Conservation (phyloP, 2,888 invertebrate species). For the Cheilosia vulpina region DNA sequence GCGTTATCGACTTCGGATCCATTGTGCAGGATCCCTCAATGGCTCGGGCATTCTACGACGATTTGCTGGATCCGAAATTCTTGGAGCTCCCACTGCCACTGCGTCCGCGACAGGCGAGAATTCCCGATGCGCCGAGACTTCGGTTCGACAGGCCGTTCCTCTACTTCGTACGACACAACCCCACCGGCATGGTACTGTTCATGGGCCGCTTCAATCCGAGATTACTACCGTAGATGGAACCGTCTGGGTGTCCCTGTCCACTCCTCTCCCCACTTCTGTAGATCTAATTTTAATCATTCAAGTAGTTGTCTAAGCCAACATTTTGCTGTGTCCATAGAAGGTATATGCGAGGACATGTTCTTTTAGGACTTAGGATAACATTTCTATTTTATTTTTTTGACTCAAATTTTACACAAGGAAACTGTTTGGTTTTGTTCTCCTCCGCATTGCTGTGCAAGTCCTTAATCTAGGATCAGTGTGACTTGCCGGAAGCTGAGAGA, state of each 20-base stretch:
- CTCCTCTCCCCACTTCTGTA: conserved; percentile 7
- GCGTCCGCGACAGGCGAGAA: conserved; percentile 88
- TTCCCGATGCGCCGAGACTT: conserved; percentile 89
- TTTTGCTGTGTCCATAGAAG: conserved; percentile 28
- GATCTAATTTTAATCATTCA: conserved; percentile 43
- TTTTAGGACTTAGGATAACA: conserved; percentile 38
- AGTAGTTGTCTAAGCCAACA: conserved; percentile 65
- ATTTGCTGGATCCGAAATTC: conserved; percentile 85
- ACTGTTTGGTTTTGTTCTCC: background rate
- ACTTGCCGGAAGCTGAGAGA: conserved; percentile 14
- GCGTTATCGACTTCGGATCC: conserved; percentile 81
- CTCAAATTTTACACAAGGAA: conserved; percentile 22
- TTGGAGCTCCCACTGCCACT: conserved; percentile 87
- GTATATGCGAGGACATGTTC: conserved; percentile 1
- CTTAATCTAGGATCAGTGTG: conserved; percentile 71
- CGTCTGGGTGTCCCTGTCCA: background rate
- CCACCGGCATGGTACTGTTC: conserved; percentile 94
- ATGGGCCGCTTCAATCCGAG: conserved; percentile 95
- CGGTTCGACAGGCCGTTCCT: conserved; percentile 94
- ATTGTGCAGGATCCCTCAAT: conserved; percentile 85
- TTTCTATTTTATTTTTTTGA: conserved; percentile 20
- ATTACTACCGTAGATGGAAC: conserved; percentile 87
- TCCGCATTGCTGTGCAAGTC: conserved; percentile 46
- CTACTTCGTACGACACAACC: conserved; percentile 95
- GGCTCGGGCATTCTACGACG: conserved; percentile 89